Evolutionary conservation across 2,888 invertebrate genomes (phyloP).

Genomic region (Marasmarcha lunaedactyla): DNA sequence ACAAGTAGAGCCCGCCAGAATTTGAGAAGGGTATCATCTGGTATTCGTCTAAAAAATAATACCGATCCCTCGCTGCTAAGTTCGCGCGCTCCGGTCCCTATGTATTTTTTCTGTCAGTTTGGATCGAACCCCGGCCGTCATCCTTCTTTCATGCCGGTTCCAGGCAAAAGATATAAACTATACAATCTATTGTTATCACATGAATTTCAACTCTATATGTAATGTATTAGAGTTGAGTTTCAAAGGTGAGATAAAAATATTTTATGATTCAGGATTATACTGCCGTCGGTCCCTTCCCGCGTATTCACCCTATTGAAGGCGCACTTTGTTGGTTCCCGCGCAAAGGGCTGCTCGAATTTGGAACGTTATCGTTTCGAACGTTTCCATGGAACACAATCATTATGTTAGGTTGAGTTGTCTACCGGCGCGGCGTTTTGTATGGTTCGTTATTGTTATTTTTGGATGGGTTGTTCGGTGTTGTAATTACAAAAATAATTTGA

Average conservation of each 20-base stretch:
- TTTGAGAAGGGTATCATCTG: no score
- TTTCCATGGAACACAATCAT: neutral
- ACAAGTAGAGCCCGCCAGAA: no score
- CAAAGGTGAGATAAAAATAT: no score
- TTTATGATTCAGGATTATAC: neutral
- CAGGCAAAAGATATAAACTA: neutral
- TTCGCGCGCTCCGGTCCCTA: constrained; percentile 3
- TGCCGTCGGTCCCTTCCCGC: neutral
- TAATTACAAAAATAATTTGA: no score
- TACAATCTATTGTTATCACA: no score
- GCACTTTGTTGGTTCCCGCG: constrained; percentile 25
- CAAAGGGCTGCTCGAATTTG: constrained; percentile 18
- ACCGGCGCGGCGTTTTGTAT: neutral
- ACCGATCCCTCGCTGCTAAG: neutral
- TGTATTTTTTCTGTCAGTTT: constrained; percentile 3
- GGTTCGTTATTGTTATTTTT: neutral
- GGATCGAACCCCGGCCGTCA: neutral
- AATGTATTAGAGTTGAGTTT: no score
- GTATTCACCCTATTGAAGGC: constrained; percentile 38
- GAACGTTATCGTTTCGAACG: neutral
- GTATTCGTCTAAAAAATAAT: neutral
- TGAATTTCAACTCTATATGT: no score
- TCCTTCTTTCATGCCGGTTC: neutral
- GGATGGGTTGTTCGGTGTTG: no score
- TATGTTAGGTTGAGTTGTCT: neutral